These are phyloP conservation scores for Prionailurus bengalensis DNA, from an alignment of 2,113 vertebrate genomes.

Conservation along the genomic window DNA sequence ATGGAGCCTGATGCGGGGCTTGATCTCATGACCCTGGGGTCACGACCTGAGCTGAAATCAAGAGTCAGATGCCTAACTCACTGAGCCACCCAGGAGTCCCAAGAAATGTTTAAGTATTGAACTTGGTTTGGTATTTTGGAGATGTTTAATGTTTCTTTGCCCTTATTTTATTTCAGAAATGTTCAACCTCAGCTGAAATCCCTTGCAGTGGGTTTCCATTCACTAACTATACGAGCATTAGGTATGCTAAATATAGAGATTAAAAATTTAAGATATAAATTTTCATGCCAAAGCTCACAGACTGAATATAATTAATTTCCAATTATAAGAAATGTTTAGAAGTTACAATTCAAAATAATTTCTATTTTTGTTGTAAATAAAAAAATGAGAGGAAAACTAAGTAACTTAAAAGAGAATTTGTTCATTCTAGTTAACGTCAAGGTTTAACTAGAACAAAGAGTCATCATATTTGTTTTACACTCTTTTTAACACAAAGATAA, in stretches of 20 bases:
- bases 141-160: not conserved
- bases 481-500: not conserved
- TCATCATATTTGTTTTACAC: not conserved
- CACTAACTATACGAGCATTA: constrained; percentile 88
- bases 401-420: not conserved
- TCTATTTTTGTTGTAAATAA: not conserved
- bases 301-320: not conserved
- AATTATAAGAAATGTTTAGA: not conserved
- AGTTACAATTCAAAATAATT: not conserved
- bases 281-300: not conserved
- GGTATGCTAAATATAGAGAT: constrained; percentile 87
- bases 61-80: no score
- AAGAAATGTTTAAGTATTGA: not conserved
- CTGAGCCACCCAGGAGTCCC: no score
- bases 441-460: not conserved
- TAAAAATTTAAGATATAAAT: not conserved
- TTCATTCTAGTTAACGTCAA: not conserved
- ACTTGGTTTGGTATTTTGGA: not conserved
- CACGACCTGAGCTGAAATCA: no score
- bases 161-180: constrained; percentile 87
- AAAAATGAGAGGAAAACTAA: not conserved
- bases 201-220: constrained; percentile 92
- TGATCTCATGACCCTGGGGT: no score
- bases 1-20: no score
- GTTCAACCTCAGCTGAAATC: constrained; percentile 94